A percentile compares a stretch with the other conserved stretches of the same genome.
Conservation (phyloP, 1,140 invertebrate genomes). For the Drosophila ercepeae region DNA sequence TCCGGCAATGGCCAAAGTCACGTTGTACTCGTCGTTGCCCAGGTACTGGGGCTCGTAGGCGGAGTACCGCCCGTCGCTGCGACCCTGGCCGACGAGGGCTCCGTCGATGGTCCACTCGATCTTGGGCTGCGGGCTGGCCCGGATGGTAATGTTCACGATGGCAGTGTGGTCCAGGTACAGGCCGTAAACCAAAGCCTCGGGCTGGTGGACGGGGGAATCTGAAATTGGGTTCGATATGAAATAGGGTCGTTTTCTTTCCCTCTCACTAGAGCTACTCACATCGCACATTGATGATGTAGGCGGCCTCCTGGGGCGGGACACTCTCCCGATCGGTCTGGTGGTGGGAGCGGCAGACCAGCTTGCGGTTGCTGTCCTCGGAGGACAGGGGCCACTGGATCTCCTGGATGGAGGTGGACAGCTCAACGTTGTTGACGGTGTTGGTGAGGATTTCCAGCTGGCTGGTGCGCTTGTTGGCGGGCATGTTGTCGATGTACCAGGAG, state of each 20-base stretch:
- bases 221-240: conserved; percentile 3
- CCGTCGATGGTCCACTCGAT: conserved; percentile 88
- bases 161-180: conserved; percentile 88
- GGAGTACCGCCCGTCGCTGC: conserved; percentile 70
- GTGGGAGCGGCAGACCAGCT: conserved; percentile 87
- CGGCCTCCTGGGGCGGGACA: conserved; percentile 68
- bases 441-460: conserved; percentile 85
- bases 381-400: conserved; percentile 87
- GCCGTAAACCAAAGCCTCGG: conserved; percentile 87
- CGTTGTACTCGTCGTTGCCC: conserved; percentile 88
- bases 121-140: conserved; percentile 88
- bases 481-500: conserved; percentile 87
- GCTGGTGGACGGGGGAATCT: conserved; percentile 87
- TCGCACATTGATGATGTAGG: conserved; percentile 65
- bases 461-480: conserved; percentile 86
- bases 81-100: conserved; percentile 85
- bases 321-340: conserved; percentile 85
- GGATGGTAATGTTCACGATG: conserved; percentile 88
- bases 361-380: conserved; percentile 87
- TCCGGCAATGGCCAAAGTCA: conserved; percentile 87
- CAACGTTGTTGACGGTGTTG: conserved; percentile 81
- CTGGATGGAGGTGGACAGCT: conserved; percentile 86
- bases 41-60: conserved; percentile 76
- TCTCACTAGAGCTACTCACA: conserved; percentile 54
- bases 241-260: neutral